Evolutionary conservation across 2,797 vertebrate species (phyloP).

Genomic region (Trachurus trachurus): DNA sequence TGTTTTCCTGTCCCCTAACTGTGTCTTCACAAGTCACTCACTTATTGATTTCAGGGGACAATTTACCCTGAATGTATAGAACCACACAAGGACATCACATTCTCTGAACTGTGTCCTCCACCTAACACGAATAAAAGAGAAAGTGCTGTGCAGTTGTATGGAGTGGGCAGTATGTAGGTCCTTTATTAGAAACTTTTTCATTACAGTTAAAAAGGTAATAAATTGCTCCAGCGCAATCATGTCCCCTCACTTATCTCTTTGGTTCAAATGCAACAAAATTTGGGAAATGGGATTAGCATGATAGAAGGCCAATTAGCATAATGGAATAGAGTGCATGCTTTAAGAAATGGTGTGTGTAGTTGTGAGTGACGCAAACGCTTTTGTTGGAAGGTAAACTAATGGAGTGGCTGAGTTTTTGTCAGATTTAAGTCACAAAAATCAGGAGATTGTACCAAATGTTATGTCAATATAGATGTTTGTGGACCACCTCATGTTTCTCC

Average conservation of each 20-base stretch:
- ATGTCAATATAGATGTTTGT: background rate
- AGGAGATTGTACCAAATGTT: background rate
- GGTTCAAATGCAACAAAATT: constrained; percentile 54
- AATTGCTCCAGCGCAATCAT: constrained; percentile 46
- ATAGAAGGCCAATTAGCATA: constrained; percentile 46
- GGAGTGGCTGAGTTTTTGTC: background rate
- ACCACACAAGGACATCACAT: background rate
- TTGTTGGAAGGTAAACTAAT: constrained; percentile 3
- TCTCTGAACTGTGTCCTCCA: constrained; percentile 9
- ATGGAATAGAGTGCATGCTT: constrained; percentile 36
- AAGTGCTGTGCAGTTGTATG: background rate
- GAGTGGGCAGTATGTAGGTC: background rate
- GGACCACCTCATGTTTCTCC: background rate
- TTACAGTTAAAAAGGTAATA: constrained; percentile 29
- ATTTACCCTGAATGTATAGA: constrained; percentile 22
- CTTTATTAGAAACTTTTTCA: constrained; percentile 40
- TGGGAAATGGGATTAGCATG: constrained; percentile 54
- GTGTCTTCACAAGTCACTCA: background rate
- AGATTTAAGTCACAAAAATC: no score
- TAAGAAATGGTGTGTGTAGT: constrained; percentile 19
- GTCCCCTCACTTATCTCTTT: constrained; percentile 46
- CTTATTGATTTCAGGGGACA: constrained; percentile 47
- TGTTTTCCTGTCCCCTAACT: constrained; percentile 33
- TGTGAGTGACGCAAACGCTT: background rate
- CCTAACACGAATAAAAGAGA: background rate